Conservation (phyloP, 2,888 invertebrate species). For the Ochropleura plecta region DNA sequence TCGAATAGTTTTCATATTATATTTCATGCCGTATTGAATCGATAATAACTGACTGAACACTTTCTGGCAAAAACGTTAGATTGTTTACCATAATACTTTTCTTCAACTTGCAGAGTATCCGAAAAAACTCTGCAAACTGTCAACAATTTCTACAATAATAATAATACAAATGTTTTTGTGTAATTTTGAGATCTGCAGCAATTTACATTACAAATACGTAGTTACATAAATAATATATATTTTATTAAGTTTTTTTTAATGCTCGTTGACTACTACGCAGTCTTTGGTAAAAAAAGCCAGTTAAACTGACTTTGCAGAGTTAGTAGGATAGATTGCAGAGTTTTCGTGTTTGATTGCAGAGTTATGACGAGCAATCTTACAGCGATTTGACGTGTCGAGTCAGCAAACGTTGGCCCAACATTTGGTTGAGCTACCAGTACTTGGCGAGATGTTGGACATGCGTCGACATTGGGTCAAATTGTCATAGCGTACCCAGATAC, state of each 20-base stretch:
- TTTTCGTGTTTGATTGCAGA: slow-evolving; percentile 54
- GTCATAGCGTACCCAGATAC: slow-evolving; percentile 40
- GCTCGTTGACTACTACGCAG: slow-evolving; percentile 31
- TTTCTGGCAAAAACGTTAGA: slow-evolving; percentile 37
- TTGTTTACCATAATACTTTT: slow-evolving; percentile 51
- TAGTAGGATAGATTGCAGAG: slow-evolving; percentile 46
- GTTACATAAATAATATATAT: slow-evolving; percentile 30
- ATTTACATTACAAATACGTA: slow-evolving; percentile 47
- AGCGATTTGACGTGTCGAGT: slow-evolving; percentile 21
- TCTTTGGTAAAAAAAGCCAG: slow-evolving; percentile 65
- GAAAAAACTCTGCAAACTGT: slow-evolving; percentile 50
- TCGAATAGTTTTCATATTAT: slow-evolving; percentile 51
- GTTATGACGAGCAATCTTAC: slow-evolving; percentile 52
- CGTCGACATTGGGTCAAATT: slow-evolving; percentile 44
- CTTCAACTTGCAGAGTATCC: slow-evolving; percentile 50
- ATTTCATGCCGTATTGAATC: slow-evolving; percentile 41
- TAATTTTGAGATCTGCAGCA: slow-evolving; percentile 62
- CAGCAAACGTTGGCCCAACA: slow-evolving; percentile 38
- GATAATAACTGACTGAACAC: slow-evolving; percentile 46
- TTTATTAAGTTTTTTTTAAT: slow-evolving; percentile 21
- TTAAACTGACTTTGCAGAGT: slow-evolving; percentile 45
- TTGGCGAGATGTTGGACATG: slow-evolving; percentile 28
- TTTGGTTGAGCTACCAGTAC: slow-evolving; percentile 22
- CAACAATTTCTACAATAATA: slow-evolving; percentile 16
- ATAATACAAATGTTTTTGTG: slow-evolving; percentile 27